phyloP scores from a whole-genome alignment of 2,888 invertebrate genomes.

The Acronicta psi region DNA sequence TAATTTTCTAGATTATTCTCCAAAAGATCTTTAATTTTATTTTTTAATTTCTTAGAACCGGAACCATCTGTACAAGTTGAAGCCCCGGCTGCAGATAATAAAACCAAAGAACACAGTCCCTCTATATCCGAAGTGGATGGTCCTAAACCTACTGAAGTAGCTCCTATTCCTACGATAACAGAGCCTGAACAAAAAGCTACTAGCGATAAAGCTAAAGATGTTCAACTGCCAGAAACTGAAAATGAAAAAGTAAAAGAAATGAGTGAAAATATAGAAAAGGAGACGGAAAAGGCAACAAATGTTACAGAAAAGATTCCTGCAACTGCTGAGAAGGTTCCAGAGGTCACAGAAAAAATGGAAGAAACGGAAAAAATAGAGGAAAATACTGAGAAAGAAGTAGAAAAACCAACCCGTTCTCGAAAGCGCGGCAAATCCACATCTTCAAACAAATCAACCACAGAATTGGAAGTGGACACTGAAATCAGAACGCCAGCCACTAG shows the following conservation, averaged over 20 bases:
- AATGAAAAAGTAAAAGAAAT: slow-evolving; percentile 6
- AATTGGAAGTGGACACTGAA: slow-evolving; percentile 45
- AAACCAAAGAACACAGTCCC: slow-evolving; percentile 4
- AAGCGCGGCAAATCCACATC: slow-evolving; percentile 64
- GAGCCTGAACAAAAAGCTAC: slow-evolving; percentile 13
- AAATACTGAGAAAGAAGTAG: slow-evolving; percentile 22
- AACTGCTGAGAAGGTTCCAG: background rate
- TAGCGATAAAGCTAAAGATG: slow-evolving; percentile 5
- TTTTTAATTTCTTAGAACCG: slow-evolving; percentile 31
- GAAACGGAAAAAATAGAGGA: slow-evolving; percentile 23
- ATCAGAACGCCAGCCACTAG: slow-evolving; percentile 71
- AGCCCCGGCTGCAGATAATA: slow-evolving; percentile 13
- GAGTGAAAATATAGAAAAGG: background rate
- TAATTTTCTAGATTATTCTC: too few relatives aligned
- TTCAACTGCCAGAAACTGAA: slow-evolving; percentile 1
- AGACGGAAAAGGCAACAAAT: slow-evolving; percentile 4
- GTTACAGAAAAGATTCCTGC: background rate
- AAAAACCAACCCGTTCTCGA: slow-evolving; percentile 45
- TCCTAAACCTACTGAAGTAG: slow-evolving; percentile 12
- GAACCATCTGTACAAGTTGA: slow-evolving; percentile 21
- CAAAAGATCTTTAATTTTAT: too few relatives aligned
- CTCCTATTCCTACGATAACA: background rate
- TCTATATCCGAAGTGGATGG: slow-evolving; percentile 18
- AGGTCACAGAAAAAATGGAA: background rate
- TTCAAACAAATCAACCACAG: slow-evolving; percentile 58